Evolutionary conservation across 2,888 invertebrate species (phyloP), one percentile per base, ranked within the genome.

Genomic region (Tachina fera): DNA sequence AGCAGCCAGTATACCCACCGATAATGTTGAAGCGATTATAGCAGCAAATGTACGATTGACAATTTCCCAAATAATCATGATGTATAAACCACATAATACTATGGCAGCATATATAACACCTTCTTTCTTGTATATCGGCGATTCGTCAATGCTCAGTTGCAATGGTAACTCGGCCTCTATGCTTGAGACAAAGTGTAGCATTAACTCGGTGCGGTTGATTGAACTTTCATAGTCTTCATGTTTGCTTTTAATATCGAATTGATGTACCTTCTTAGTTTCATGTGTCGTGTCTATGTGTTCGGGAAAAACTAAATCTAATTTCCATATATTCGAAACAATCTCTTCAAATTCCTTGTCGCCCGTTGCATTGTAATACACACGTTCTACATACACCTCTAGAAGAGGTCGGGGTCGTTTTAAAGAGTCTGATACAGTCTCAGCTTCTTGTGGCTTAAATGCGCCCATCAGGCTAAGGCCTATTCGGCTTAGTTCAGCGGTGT

Each of bases 1-100:
- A 0, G 94, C 94, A 0, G 96, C 95, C 84, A 97, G 91, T 68
- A 96, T 95, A 31, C 96, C 96, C 53, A 97, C 93, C 0, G 96
- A 95, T 88, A 95, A 93, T 0, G 96, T 95, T 0, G 96, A 96
- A 0, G 95, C 96, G 81, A 96, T 91, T 91, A 96, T 95, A 0
- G 96, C 96, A 0, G 96, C 96, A 87, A 96, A 92, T 0, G 96
- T 95, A 87, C 96, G 93, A 90, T 96, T 96, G 0, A 96, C 94
- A 39, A 96, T 91, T 94, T 96, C 93, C 89, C 91, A 97, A 86
- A 97, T 96, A 70, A 98, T 97, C 56, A 98, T 93, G 11, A 96
- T 89, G 89, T 98, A 98, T n/a, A 98, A 93, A 0, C 95, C 94
- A 0, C 95, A 84, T 1, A 98, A 93, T 1, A 98, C 94, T 0